A percentile compares a stretch with the other conserved stretches of the same genome.
Evolutionary conservation across 2,888 invertebrate species (phyloP).

Genomic region (Achlya flavicornis): DNA sequence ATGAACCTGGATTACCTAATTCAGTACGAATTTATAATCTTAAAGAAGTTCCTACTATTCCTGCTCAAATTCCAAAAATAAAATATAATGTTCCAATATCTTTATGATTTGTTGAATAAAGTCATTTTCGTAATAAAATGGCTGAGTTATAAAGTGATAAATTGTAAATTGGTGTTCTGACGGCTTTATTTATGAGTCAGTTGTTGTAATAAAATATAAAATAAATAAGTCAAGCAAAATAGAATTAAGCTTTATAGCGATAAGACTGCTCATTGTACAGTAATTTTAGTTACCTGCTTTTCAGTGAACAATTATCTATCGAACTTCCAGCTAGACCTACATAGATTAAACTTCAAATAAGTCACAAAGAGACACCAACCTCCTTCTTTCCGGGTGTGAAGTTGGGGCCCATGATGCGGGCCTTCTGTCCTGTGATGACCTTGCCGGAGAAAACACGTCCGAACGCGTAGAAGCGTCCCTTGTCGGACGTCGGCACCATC

Average conservation of each 20-base stretch:
- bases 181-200: no score
- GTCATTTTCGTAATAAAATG: slow-evolving; percentile 86
- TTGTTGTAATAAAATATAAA: no score
- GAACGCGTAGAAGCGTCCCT: slow-evolving; percentile 99
- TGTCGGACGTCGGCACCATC: slow-evolving; percentile 99
- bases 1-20: slow-evolving; percentile 86
- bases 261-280: no score
- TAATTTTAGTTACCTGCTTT: no score
- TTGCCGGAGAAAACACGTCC: slow-evolving; percentile 99
- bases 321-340: no score
- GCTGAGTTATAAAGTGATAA: slow-evolving; percentile 85
- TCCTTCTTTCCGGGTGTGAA: slow-evolving; percentile 99
- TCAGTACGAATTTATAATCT: slow-evolving; percentile 89
- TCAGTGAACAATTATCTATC: no score
- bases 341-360: no score
- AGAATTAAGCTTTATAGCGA: no score
- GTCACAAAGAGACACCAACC: slow-evolving; percentile 39
- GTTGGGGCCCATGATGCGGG: slow-evolving; percentile 99
- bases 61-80: slow-evolving; percentile 87
- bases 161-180: slow-evolving; percentile 88
- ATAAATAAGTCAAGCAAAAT: no score
- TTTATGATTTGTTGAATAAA: slow-evolving; percentile 89
- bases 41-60: slow-evolving; percentile 87
- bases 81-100: slow-evolving; percentile 90
- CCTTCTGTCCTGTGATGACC: slow-evolving; percentile 95